A percentile compares a stretch with the other conserved stretches of the same genome.
Evolutionary conservation across 2,888 invertebrate species (phyloP).

Genomic region (Spicauda simplicius): DNA sequence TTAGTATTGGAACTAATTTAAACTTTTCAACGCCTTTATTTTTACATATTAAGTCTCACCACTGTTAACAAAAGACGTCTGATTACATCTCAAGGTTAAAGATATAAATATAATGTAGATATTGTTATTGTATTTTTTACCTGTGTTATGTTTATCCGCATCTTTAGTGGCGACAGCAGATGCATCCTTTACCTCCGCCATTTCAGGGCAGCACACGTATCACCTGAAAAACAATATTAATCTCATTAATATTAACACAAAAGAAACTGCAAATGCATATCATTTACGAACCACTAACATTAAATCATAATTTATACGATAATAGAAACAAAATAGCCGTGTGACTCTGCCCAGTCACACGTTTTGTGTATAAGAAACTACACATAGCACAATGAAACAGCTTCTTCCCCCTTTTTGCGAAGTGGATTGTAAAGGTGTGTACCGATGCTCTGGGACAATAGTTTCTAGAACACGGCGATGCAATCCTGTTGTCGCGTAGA

Average conservation of each 20-base stretch:
- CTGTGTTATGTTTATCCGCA: constrained; percentile 75
- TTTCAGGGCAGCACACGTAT: constrained; percentile 41
- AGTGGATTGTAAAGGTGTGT: constrained; percentile 20
- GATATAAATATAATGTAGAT: constrained; percentile 1
- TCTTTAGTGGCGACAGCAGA: constrained; percentile 55
- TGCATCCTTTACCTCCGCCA: constrained; percentile 72
- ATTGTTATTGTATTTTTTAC: constrained; percentile 48
- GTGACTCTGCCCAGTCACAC: constrained; percentile 29
- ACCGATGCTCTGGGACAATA: constrained; percentile 17
- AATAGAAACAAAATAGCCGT: constrained; percentile 26
- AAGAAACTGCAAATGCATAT: background rate
- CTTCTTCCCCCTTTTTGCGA: constrained; percentile 30
- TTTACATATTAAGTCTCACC: background rate
- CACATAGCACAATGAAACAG: constrained; percentile 34
- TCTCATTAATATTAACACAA: background rate
- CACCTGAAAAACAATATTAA: constrained; percentile 41
- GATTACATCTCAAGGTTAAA: background rate
- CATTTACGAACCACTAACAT: background rate
- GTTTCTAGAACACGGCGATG: constrained; percentile 17
- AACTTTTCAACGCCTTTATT: too few species aligned
- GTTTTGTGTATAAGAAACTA: constrained; percentile 25
- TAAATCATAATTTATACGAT: constrained; percentile 1
- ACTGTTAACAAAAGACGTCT: background rate
- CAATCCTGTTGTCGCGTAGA: constrained; percentile 24
- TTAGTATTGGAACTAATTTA: too few species aligned